These are phyloP conservation scores for Hylia prasina DNA, from an alignment of 2,113 vertebrate species.

Conservation along the genomic window DNA sequence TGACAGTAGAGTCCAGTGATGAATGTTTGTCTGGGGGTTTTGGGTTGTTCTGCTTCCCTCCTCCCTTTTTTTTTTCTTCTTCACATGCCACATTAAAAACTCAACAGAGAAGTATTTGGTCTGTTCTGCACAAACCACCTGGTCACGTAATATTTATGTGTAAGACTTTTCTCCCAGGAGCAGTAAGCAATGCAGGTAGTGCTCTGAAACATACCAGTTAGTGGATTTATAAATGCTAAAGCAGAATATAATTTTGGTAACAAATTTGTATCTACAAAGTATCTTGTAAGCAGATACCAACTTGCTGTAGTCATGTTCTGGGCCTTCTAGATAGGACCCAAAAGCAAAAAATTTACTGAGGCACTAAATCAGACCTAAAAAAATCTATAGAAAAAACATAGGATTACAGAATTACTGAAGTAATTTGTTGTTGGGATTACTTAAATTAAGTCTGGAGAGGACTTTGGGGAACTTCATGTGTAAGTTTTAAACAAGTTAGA, in stretches of 20 bases:
- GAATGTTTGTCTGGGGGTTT: background rate
- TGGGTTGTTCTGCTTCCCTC: background rate
- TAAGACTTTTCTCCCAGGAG: background rate
- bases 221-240: background rate
- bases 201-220: background rate
- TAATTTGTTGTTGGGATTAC: background rate
- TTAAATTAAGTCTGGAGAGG: background rate
- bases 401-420: background rate
- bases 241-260: background rate
- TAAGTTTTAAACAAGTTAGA: background rate
- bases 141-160: background rate
- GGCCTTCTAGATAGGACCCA: background rate
- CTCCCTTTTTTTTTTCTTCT: too few species aligned
- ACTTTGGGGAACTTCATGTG: background rate
- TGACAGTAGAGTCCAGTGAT: background rate
- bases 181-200: background rate
- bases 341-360: background rate
- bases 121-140: background rate
- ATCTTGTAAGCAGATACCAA: background rate
- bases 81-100: background rate
- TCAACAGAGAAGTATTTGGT: background rate
- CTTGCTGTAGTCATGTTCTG: background rate
- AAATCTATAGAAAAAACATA: background rate
- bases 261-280: background rate
- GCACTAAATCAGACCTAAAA: background rate